Percentiles rank a stretch among this genome's conserved stretches.
Conservation (phyloP, 2,888 invertebrate species). For the Metellina segmentata region DNA sequence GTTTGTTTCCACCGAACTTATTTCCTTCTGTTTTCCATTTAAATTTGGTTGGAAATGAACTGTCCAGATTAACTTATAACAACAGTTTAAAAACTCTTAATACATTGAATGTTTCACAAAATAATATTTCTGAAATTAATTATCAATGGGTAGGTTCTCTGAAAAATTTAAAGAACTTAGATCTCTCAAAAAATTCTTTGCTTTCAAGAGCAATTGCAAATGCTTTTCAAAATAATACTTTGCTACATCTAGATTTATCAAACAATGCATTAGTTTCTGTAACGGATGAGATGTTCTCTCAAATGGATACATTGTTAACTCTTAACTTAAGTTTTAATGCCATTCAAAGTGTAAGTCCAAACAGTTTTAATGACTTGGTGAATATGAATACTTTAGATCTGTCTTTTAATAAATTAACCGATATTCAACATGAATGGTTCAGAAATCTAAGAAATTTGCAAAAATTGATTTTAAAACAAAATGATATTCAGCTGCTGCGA, state of each 20-base stretch:
- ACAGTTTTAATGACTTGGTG: conserved; percentile 41
- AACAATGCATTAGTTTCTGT: conserved; percentile 54
- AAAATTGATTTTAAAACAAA: conserved; percentile 77
- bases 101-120: conserved; percentile 62
- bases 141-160: conserved; percentile 42
- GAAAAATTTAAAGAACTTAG: conserved; percentile 40
- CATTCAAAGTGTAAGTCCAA: conserved; percentile 80
- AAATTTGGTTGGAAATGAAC: conserved; percentile 58
- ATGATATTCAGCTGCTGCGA: conserved; percentile 72
- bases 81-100: conserved; percentile 38
- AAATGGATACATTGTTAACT: conserved; percentile 78
- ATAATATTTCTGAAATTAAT: conserved; percentile 50
- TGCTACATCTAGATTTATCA: conserved; percentile 63
- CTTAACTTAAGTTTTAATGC: conserved; percentile 80
- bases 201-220: conserved; percentile 36
- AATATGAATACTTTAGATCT: conserved; percentile 56
- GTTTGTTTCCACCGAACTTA: conserved; percentile 43
- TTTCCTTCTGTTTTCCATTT: conserved; percentile 28
- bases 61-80: conserved; percentile 40
- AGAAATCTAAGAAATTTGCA: conserved; percentile 52
- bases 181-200: conserved; percentile 65
- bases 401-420: conserved; percentile 56
- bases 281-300: conserved; percentile 77
- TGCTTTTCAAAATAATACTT: conserved; percentile 15
- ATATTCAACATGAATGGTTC: conserved; percentile 72